phyloP scores from a whole-genome alignment of 2,113 vertebrate genomes.

The Hemichromis elongatus region DNA sequence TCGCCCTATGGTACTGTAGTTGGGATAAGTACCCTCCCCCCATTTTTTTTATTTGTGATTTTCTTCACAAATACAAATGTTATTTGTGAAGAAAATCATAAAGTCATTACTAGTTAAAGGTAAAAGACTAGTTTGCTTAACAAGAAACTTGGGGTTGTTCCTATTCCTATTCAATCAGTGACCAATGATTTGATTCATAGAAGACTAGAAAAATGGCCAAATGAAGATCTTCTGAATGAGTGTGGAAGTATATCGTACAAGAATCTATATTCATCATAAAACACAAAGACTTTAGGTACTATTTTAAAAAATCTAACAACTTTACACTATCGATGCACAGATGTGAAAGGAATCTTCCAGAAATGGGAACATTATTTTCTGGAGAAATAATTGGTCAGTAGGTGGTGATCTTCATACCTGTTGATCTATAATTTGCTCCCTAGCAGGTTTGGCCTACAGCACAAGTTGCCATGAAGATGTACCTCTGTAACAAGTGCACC shows the following conservation, averaged over 20 bases:
- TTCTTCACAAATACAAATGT: too few relatives aligned
- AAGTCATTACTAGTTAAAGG: not conserved
- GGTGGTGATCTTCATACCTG: not conserved
- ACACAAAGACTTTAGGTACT: not conserved
- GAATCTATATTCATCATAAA: not conserved
- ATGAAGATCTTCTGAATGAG: not conserved
- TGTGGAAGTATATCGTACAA: not conserved
- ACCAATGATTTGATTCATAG: not conserved
- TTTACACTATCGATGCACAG: not conserved
- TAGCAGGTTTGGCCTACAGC: not conserved
- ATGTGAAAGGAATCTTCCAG: not conserved
- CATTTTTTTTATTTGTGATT: too few relatives aligned
- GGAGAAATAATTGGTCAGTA: not conserved
- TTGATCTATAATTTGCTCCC: not conserved
- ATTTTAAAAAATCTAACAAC: not conserved
- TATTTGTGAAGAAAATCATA: too few relatives aligned
- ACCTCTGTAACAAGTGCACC: not conserved
- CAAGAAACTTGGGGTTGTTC: not conserved
- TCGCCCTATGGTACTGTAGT: too few relatives aligned
- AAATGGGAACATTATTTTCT: not conserved
- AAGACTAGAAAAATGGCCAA: not conserved
- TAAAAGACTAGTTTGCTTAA: not conserved
- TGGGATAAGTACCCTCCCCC: too few relatives aligned
- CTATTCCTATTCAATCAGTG: not conserved
- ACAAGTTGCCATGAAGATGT: not conserved